Conservation (phyloP, 1,140 invertebrate species). For the Physella acuta region DNA sequence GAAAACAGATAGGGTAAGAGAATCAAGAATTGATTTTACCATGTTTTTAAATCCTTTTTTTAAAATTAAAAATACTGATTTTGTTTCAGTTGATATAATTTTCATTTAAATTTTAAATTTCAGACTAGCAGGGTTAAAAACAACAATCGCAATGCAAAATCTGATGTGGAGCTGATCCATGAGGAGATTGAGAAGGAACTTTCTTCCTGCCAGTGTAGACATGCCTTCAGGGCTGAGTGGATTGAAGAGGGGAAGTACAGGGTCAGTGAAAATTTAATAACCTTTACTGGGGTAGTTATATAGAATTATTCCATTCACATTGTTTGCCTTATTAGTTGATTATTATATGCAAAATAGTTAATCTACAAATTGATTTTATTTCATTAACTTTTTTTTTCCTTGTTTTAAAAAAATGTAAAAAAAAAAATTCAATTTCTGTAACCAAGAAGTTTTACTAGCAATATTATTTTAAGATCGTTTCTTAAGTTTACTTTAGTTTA, state of each 20-base stretch:
- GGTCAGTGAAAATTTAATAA: constrained; percentile 64
- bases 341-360: too few relatives aligned
- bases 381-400: too few relatives aligned
- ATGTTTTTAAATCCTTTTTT: neutral
- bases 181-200: constrained; percentile 96
- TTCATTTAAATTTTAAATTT: neutral
- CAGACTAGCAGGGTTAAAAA: constrained; percentile 20
- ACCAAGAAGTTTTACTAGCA: too few relatives aligned
- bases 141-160: constrained; percentile 34
- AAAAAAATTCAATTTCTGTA: too few relatives aligned
- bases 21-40: neutral
- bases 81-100: neutral
- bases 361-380: too few relatives aligned
- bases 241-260: constrained; percentile 97
- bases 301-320: too few relatives aligned
- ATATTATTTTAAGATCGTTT: too few relatives aligned
- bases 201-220: constrained; percentile 88
- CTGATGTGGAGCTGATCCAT: constrained; percentile 71
- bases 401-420: too few relatives aligned
- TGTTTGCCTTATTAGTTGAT: too few relatives aligned
- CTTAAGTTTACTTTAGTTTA: too few relatives aligned
- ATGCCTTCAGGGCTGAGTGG: constrained; percentile 96
- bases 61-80: neutral
- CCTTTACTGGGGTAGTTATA: too few relatives aligned
- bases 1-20: constrained; percentile 68